Conservation (phyloP, 2,888 invertebrate species). For the Lasioglossum marginatum region DNA sequence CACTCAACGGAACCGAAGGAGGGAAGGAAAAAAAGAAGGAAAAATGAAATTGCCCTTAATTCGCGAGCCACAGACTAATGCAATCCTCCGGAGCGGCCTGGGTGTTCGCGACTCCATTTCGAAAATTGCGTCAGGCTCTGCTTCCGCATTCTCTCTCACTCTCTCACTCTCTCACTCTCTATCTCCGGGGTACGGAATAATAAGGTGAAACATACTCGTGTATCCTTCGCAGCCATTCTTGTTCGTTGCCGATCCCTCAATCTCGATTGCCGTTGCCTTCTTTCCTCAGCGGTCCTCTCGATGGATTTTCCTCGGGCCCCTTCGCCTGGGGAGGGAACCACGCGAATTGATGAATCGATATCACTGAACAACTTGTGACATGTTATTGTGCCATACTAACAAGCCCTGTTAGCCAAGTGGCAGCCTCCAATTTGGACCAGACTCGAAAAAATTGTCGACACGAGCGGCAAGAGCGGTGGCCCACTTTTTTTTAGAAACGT, state of each 20-base stretch:
- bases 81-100: constrained; percentile 63
- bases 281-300: neutral
- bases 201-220: constrained; percentile 51
- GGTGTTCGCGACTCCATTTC: constrained; percentile 64
- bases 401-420: neutral
- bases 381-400: neutral
- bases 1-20: constrained; percentile 24
- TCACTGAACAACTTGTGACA: neutral
- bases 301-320: neutral
- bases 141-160: constrained; percentile 42
- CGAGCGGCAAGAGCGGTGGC: neutral
- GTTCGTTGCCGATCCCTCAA: constrained; percentile 17
- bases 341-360: constrained; percentile 4
- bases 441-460: neutral
- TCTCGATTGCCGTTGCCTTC: neutral
- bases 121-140: constrained; percentile 65
- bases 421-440: neutral
- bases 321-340: neutral
- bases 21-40: neutral
- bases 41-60: constrained; percentile 64
- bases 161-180: constrained; percentile 27
- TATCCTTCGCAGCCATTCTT: neutral
- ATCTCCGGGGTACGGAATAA: constrained; percentile 43
- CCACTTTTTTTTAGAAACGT: neutral
- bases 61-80: constrained; percentile 61